Percentiles rank a stretch among this genome's conserved stretches.
Evolutionary conservation across 2,113 vertebrate genomes (phyloP).

Genomic region (Probosciger aterrimus): DNA sequence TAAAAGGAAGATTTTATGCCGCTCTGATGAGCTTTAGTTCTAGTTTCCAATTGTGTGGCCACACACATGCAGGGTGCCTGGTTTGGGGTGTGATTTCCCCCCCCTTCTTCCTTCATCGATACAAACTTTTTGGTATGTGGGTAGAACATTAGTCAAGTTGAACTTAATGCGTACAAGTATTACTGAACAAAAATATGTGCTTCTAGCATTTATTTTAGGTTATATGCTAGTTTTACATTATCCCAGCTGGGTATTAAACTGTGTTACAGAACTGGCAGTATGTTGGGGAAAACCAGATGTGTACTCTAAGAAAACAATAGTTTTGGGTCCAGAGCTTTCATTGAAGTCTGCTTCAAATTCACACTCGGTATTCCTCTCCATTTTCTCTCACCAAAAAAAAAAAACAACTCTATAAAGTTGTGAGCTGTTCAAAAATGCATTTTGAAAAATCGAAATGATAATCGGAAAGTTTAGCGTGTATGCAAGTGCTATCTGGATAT

Average conservation of each 20-base stretch:
- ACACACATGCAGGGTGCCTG: background rate
- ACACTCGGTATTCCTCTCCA: slow-evolving; percentile 11
- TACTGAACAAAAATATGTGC: slow-evolving; percentile 15
- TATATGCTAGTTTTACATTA: slow-evolving; percentile 47
- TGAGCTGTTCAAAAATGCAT: slow-evolving; percentile 18
- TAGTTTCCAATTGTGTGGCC: background rate
- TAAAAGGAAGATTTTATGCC: background rate
- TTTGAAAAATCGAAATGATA: background rate
- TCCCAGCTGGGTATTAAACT: slow-evolving; percentile 69
- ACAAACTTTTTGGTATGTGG: background rate
- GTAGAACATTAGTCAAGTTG: background rate
- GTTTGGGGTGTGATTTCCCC: background rate
- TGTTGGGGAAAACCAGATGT: slow-evolving; percentile 68
- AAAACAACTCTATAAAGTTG: background rate
- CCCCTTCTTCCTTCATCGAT: background rate
- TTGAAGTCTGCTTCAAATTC: slow-evolving; percentile 51
- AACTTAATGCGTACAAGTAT: background rate
- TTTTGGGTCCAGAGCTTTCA: slow-evolving; percentile 40
- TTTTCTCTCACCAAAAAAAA: background rate
- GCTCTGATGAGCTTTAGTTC: background rate
- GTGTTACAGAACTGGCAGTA: slow-evolving; percentile 64
- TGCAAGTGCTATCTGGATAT: background rate
- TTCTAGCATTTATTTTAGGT: slow-evolving; percentile 51
- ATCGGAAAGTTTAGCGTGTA: slow-evolving; percentile 9
- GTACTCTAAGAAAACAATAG: slow-evolving; percentile 36